Base-by-base conservation (phyloP, 2,113 vertebrate genomes). In the Rallus limicola region DNA sequence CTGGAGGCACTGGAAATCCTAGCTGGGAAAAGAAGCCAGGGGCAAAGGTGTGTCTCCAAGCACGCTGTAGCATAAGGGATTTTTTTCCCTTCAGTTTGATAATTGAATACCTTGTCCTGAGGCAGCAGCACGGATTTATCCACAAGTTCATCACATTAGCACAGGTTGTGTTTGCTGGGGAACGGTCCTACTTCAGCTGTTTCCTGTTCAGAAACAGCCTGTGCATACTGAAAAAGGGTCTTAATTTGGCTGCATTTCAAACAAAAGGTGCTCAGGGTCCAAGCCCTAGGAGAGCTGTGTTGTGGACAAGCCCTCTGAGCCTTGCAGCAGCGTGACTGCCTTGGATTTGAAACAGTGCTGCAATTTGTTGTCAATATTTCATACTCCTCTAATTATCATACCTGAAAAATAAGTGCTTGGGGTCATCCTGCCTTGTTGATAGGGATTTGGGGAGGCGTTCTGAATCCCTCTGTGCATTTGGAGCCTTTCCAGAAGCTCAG, bases 401-500 rank as follows among this genome's bases (percentile, higher is more conserved):
- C 0, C 2, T 50, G 81, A 50, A 67, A 90, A 91, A 72, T 42
- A 71, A 92, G 24, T 0, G 4, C 72, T 71, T 31, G 1, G 65
- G 82, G 83, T 60, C 86, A 84, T 55, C 77, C 65, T 0, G 0
- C 90, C 81, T 86, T 55, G 59, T 15, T 76, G 90, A 70, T 0
- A 1, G 40, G 71, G 77, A 74, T 91, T 65, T 81, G 82, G 86
- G 82, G 93, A 96, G 59, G 65, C n/a, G 2, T 69, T 95, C 36
- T 48, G 16, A 83, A 89, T 82, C 84, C 77, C 86, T 87, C 88
- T 3, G 46, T 48, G 46, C 40, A 9, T 63, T 82, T 95, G 96
- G 93, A 95, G 74, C 44, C 88, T 70, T 92, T 92, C 93, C 95
- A 97, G 91, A 67, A 94, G 91, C 91, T 89, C 91, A 91, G 88